Base-by-base conservation (phyloP, 2,797 vertebrate species). In the Acrocephalus scirpaceus region DNA sequence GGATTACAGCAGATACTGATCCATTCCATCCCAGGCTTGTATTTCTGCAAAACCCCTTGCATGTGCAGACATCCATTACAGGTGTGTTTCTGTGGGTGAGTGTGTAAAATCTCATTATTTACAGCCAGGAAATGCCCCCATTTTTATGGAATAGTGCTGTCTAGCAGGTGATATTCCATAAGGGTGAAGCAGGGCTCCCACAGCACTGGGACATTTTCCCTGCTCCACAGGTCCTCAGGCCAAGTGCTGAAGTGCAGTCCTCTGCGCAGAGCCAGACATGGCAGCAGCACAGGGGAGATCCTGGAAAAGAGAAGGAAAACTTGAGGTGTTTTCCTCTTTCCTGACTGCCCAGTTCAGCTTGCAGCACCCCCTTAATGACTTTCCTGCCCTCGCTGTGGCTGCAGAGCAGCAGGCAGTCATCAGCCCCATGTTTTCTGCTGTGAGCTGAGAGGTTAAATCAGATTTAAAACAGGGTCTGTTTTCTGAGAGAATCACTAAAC, bases 331-430 rank as follows among this genome's bases (percentile, higher is more conserved):
- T 90, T 84, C 45, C 44, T 62, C 26, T 78, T 69, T 30, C 22
- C 45, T 42, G 50, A 9, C 26, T 73, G 23, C 69, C 50, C 50
- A 25, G 29, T 21, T 56, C 5, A 2, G 25, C 58, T 45, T 56
- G 32, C 58, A 81, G 34, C 62, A 77, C 8, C 36, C 44, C 60
- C 23, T 78, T 40, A 26, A 34, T 61, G 34, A 47, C 36, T 72
- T 81, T 82, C 44, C 85, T 38, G 27, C 21, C 16, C 15, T 64
- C 20, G 6, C 44, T 38, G 48, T 23, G 48, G 40, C 77, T 67
- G 66, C 53, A 50, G 73, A 71, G 26, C 3, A 3, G 38, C 0
- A 0, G 14, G 21, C 3, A 20, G 20, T 15, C 44, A 25, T 25
- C 34, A 73, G 60, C 44, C 54, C 22, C 1, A 0, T 10, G 32